phyloP scores from a whole-genome alignment of 2,113 vertebrate species.

The Trematomus loennbergii region DNA sequence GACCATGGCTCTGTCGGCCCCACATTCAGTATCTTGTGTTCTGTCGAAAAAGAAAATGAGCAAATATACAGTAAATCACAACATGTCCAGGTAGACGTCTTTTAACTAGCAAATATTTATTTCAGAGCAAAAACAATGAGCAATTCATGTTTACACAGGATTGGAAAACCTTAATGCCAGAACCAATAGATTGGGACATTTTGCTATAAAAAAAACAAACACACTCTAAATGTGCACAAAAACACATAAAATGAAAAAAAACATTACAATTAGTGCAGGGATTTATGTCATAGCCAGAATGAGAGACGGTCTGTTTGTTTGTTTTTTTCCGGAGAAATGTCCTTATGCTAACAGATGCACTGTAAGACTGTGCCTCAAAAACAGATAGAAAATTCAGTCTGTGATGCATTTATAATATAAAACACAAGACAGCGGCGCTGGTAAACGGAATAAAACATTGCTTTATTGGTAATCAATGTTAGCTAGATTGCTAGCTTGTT shows the following conservation, averaged over 20 bases:
- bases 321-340: not conserved
- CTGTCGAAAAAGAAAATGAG: conserved; percentile 70
- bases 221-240: too few relatives aligned
- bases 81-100: not conserved
- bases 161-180: not conserved
- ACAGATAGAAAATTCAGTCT: not conserved
- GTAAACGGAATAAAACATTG: accelerated
- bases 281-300: too few relatives aligned
- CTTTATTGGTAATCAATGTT: not conserved
- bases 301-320: not conserved
- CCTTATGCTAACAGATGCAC: not conserved
- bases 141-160: not conserved
- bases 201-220: too few relatives aligned
- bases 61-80: not conserved
- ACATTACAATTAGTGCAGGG: too few relatives aligned
- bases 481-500: not conserved
- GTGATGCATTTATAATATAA: not conserved
- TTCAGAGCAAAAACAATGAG: not conserved
- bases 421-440: too few relatives aligned
- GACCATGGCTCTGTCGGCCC: conserved; percentile 99
- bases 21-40: conserved; percentile 94
- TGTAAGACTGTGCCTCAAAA: too few relatives aligned
- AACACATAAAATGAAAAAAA: too few relatives aligned
- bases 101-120: not conserved
- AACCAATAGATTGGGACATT: not conserved